Base-by-base conservation (phyloP, 2,888 invertebrate genomes). In the Allophyes oxyacanthae region DNA sequence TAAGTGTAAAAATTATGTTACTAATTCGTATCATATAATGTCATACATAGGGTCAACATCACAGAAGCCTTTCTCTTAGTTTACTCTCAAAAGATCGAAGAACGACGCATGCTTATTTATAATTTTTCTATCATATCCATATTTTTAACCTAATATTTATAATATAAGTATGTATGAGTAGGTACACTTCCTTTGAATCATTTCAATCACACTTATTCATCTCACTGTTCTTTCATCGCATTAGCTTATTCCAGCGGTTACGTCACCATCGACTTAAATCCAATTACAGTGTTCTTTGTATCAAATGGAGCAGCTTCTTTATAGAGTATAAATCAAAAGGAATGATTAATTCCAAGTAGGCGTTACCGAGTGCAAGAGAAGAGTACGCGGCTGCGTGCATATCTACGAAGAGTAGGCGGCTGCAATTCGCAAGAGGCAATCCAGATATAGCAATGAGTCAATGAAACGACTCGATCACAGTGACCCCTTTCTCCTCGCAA, bases 371-470 rank as follows among this genome's bases (percentile, higher is more conserved):
- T 64, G 64, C 65, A 69, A 46, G 25, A 54, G 36, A 63, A 45
- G 67, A 72, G 77, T 77, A 72, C 72, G 81, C 78, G 78, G 70
- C 70, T 77, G 77, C 67, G n/a, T n/a, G n/a, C n/a, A n/a, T n/a
- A n/a, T n/a, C 25, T 49, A 25, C 56, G 36, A 63, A 45, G 67
- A 72, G 77, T 77, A 72, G 72, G 81, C 78, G 78, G 70, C 70
- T 77, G 77, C 67, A 74, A 61, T 69, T 73, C 59, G 64, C 65
- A 72, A 76, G 56, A 78, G 65, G 63, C 73, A 60, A 59, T 77
- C 83, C 85, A 79, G 77, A 87, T 87, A 81, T 87, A 88, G 83
- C 67, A 56, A 71, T 89, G 62, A 53, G 40, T 60, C 88, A 87
- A 79, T 84, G 84, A 82, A 75, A 64, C 63, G 48, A 54, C 67